Evolutionary conservation across 92 coral and sea anemone species (phyloP).

Genomic region (Porites lobata): DNA sequence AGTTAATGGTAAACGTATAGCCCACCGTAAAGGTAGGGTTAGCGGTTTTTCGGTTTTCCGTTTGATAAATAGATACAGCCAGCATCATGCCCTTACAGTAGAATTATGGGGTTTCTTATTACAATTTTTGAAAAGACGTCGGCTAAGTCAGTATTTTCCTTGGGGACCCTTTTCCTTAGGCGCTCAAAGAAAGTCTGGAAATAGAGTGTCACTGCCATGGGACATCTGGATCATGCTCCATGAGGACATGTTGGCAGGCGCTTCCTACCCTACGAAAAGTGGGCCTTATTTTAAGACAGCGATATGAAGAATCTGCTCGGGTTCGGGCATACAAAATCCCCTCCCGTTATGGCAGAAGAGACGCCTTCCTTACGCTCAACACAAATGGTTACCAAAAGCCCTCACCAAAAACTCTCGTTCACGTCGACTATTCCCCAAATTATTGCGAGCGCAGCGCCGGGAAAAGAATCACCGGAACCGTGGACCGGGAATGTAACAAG

Average conservation of each 20-base stretch:
- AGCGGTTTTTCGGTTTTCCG: too few relatives aligned
- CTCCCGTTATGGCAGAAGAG: constrained; percentile 60
- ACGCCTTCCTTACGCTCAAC: constrained; percentile 52
- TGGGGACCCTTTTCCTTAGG: constrained; percentile 57
- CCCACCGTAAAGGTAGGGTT: too few relatives aligned
- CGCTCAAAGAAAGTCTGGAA: constrained; percentile 67
- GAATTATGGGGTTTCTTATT: too few relatives aligned
- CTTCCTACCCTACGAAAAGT: constrained; percentile 75
- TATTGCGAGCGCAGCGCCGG: constrained; percentile 61
- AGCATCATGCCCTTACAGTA: too few relatives aligned
- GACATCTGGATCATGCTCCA: constrained; percentile 75
- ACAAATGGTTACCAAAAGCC: constrained; percentile 11
- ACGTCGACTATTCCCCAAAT: constrained; percentile 57
- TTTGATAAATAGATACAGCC: too few relatives aligned
- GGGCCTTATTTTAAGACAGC: constrained; percentile 44
- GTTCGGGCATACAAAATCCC: constrained; percentile 50
- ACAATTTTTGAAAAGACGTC: not conserved
- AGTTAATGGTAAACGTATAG: too few relatives aligned
- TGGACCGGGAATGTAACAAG: constrained; percentile 67
- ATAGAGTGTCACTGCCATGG: constrained; percentile 91
- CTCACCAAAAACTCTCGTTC: constrained; percentile 36
- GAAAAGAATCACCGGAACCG: constrained; percentile 64
- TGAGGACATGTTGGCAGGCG: constrained; percentile 88
- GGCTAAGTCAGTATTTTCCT: not conserved
- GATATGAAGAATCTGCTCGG: constrained; percentile 27